Base-by-base conservation (phyloP, 2,888 invertebrate genomes). In the Stenodema calcarata region DNA sequence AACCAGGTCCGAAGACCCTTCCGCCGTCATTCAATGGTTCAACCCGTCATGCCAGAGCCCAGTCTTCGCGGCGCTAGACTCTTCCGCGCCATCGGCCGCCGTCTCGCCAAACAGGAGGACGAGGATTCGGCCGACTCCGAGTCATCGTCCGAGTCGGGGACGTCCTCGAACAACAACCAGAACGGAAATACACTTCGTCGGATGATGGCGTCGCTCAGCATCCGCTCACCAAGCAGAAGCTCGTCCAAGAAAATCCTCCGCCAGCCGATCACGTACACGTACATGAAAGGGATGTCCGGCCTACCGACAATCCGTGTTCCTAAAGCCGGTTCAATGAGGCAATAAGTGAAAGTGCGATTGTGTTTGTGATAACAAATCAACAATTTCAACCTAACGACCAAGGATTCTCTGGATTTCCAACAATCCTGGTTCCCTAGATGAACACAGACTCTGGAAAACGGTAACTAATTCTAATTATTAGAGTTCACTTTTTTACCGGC, bases 281-380 rank as follows among this genome's bases (percentile, higher is more conserved):
- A 96, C 91, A 94, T 95, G 0, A 94, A 94, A 88, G 96, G 96
- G 75, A 93, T 96, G 88, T 96, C 96, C 11, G 96, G 96, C 12
- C 91, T 96, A 85, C 96, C 96, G 9, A 96, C 96, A 0, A 96
- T 96, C 90, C 93, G 96, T 90, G 94, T 96, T 28, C 96, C 96
- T 41, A 87, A 87, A 69, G 87, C 87, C 9, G 86, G 86, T 18
- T 84, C 84, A 18, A 87, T 86, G 85, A 50, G 88, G 14, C 88
- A 88, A 62, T 84, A 54, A 84, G 50, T 47, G 50, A 28, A 42
- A 41, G 23, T 79, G 50, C 18, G 18, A 16, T 73, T 16, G 16
- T 44, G n/a, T 44, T 41, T 79, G 30, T n/a, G 35, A 28, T 4
- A 30, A 35, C 16, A 16, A 11, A 35, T 2, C 28, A 30, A 75